Evolutionary conservation across 2,888 invertebrate species (phyloP).

Genomic region (Tipula lateralis): DNA sequence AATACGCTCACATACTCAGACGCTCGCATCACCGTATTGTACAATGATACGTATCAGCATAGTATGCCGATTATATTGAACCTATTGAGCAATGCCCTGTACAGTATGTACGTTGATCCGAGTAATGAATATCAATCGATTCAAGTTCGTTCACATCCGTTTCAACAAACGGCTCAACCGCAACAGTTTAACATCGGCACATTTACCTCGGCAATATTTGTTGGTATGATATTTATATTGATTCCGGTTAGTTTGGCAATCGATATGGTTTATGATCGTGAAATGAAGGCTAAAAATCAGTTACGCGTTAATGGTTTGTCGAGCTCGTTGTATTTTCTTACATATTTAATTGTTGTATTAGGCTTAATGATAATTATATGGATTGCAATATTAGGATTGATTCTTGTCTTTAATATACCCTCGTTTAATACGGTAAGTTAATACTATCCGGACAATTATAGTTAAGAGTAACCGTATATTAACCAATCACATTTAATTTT

Average conservation of each 20-base stretch:
- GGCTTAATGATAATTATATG: conserved; percentile 65
- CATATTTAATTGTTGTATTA: conserved; percentile 68
- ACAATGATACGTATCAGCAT: conserved; percentile 76
- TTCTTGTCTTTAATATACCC: conserved; percentile 37
- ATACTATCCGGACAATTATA: not conserved
- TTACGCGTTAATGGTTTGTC: conserved; percentile 75
- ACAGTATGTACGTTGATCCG: conserved; percentile 44
- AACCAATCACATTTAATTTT: not conserved
- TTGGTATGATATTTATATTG: conserved; percentile 76
- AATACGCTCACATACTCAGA: conserved; percentile 53
- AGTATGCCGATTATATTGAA: conserved; percentile 71
- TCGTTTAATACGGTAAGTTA: conserved; percentile 32
- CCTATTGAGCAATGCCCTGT: conserved; percentile 64
- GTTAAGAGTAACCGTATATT: no score
- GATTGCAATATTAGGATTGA: conserved; percentile 56
- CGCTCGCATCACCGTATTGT: conserved; percentile 59
- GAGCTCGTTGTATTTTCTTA: conserved; percentile 67
- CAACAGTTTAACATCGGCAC: conserved; percentile 67
- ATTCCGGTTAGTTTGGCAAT: conserved; percentile 73
- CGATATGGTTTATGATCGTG: conserved; percentile 77
- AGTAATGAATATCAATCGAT: conserved; percentile 54
- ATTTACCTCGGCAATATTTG: conserved; percentile 67
- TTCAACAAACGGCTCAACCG: conserved; percentile 68
- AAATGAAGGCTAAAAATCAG: conserved; percentile 79
- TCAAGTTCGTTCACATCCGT: conserved; percentile 62